These are phyloP conservation scores for Ploceus nigricollis DNA, from an alignment of 2,113 vertebrate species.

Conservation along the genomic window DNA sequence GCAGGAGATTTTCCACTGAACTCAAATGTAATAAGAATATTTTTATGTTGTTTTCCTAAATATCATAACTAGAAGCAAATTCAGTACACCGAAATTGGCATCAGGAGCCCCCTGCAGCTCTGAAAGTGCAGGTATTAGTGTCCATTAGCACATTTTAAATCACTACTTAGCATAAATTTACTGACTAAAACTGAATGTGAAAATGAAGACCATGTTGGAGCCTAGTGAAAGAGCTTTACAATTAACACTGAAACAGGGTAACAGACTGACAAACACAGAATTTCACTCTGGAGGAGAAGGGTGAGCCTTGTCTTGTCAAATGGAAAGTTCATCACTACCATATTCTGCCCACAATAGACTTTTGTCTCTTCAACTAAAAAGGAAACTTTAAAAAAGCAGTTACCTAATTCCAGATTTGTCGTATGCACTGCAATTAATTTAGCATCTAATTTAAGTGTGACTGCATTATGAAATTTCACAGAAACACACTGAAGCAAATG, in stretches of 20 bases:
- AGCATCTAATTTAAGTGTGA: background rate
- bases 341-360: background rate
- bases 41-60: background rate
- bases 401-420: background rate
- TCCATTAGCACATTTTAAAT: constrained; percentile 10
- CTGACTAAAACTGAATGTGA: background rate
- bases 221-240: background rate
- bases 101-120: background rate
- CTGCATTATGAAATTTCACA: background rate
- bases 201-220: background rate
- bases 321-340: background rate
- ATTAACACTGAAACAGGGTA: background rate
- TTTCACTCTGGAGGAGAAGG: background rate
- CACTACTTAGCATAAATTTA: background rate
- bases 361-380: background rate
- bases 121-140: background rate
- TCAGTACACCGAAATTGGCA: background rate
- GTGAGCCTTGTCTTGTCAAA: background rate
- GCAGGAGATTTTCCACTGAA: background rate
- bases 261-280: background rate
- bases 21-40: background rate
- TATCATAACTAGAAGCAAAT: background rate
- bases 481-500: background rate
- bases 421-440: background rate
- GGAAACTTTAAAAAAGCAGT: background rate